Conservation (phyloP, 2,888 invertebrate genomes). For the Pristionchus arcanus region DNA sequence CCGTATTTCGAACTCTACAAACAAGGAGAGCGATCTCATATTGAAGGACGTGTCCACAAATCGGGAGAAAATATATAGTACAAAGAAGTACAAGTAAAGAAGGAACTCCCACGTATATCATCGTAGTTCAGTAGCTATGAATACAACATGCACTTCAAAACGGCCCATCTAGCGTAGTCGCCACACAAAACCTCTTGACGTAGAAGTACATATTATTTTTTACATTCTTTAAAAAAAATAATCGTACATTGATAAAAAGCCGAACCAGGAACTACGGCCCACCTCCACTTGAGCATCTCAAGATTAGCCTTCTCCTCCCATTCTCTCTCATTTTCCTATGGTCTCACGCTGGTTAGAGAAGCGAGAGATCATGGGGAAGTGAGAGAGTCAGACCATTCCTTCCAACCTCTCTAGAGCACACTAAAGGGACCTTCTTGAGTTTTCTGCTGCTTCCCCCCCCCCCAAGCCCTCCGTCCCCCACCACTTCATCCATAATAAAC, state of each 20-base stretch:
- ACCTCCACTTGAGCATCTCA: not conserved
- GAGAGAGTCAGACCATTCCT: no score
- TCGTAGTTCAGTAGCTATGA: not conserved
- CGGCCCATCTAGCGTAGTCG: no score
- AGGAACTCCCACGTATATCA: not conserved
- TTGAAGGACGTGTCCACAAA: not conserved
- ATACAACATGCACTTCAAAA: no score
- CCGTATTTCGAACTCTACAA: not conserved
- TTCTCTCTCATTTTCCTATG: no score
- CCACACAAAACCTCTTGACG: no score
- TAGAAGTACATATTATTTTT: no score
- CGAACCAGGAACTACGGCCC: not conserved
- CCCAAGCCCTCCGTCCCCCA: not conserved
- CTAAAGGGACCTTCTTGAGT: constrained; percentile 39
- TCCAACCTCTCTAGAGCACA: not conserved
- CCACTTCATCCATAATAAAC: constrained; percentile 50
- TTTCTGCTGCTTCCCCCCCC: not conserved
- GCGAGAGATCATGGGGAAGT: no score
- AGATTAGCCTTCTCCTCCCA: not conserved
- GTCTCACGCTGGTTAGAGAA: no score
- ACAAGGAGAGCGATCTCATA: not conserved
- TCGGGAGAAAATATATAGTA: not conserved
- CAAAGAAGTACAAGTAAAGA: not conserved
- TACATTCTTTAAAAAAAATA: no score
- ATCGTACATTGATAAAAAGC: no score